A percentile compares a stretch with the other conserved stretches of the same genome.
phyloP scores from a whole-genome alignment of 2,888 invertebrate genomes.

The Lepidonotus clava region DNA sequence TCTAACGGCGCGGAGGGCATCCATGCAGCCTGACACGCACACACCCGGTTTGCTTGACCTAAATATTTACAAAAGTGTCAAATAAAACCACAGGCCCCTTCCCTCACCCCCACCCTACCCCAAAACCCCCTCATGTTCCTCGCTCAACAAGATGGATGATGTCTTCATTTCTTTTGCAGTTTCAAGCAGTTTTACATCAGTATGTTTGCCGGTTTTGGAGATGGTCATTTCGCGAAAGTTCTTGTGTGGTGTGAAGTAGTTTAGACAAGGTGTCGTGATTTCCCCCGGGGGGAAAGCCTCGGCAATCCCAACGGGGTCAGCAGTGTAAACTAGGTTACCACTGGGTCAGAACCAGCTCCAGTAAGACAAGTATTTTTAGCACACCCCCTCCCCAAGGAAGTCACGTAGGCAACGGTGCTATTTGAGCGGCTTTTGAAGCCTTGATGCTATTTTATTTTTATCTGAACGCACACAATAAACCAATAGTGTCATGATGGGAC shows the following conservation, averaged over 20 bases:
- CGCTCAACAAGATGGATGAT: neutral
- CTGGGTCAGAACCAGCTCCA: neutral
- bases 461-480: too few species aligned
- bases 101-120: neutral
- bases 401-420: neutral
- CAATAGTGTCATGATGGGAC: too few species aligned
- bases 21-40: neutral
- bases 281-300: neutral
- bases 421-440: too few species aligned
- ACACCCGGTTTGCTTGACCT: neutral
- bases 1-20: neutral
- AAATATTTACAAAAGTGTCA: conserved; percentile 11
- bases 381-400: neutral
- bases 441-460: too few species aligned
- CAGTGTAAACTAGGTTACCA: conserved; percentile 17
- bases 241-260: neutral
- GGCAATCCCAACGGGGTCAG: neutral
- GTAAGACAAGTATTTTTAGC: neutral
- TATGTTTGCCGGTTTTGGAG: too few species aligned
- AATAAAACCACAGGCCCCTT: neutral
- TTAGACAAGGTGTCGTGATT: neutral
- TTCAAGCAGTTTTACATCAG: too few species aligned
- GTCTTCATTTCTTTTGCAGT: too few species aligned
- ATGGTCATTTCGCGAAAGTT: too few species aligned
- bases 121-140: neutral